Evolutionary conservation across 2,797 vertebrate genomes (phyloP), one percentile per base, ranked within the genome.

Genomic region (Falco biarmicus): DNA sequence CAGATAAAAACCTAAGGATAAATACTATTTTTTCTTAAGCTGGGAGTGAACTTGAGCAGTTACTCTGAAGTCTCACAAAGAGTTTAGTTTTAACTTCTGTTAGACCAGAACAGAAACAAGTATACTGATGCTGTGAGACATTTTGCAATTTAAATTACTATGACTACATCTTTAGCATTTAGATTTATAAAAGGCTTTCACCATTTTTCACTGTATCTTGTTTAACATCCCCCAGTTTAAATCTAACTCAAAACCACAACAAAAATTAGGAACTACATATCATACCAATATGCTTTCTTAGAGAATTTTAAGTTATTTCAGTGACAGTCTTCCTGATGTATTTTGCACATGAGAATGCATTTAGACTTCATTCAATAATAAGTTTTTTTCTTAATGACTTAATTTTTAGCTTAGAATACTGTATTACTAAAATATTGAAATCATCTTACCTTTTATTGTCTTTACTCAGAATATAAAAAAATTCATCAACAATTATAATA

Each of bases 141-240:
- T 95, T 96, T 75, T 95, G 71, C 88, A 94, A 95, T 95, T 96
- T 92, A 97, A 95, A 96, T 95, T 70, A 71, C 74, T 85, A 65
- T 39, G 65, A 60, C 64, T 89, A 63, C 34, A 28, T 89, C 69
- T 93, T 80, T 7, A 1, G 86, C 60, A 95, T 92, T 89, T 81
- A 86, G 79, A 88, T 81, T 81, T 86, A 73, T 61, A 86, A 95
- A 91, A 96, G 65, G 29, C 37, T 88, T 32, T 93, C 82, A 78
- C 11, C 13, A 59, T 65, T 88, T 77, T 93, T 87, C 53, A 90
- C 59, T 89, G 32, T 31, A 61, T 59, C 25, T 87, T 68, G 29
- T 69, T 87, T 57, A 90, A 69, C 50, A 39, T 50, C 43, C 18
- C 9, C 17, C 39, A 86, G 65, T 37, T 81, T 37, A 94, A 95